Base-by-base conservation (phyloP, 92 coral and sea anemone genomes). In the Parazoanthus swiftii region DNA sequence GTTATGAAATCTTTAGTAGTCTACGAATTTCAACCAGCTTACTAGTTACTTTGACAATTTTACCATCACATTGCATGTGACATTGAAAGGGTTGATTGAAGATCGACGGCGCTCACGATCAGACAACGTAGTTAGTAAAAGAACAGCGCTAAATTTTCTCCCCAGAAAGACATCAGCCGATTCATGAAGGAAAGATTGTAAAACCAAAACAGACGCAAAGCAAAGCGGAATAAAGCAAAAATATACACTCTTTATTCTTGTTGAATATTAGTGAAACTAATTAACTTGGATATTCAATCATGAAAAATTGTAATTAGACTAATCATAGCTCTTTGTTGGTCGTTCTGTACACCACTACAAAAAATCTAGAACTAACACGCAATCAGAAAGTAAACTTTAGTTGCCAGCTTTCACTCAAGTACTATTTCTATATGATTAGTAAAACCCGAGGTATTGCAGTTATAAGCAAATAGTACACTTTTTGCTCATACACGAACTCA, bases 231-330 rank as follows among this genome's bases (percentile, higher is more conserved):
- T 6, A 74, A 9, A 38, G 10, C 11, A 37, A 37, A 37, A 8
- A 36, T 74, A 10, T 15, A 46, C 20, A 37, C 15, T 76, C 54
- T 76, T 39, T 36, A 74, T 78, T 0, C 36, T n/a, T 79, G 39
- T 6, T 33, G 39, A 79, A 79, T 13, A 50, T n/a, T 54, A 54
- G 67, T 33, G 66, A 79, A 54, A 79, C 9, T 79, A 79, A 50
- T 79, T 79, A 79, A 79, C 83, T 36, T 51, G 67, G 67, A 25
- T 33, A 79, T 51, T 79, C 67, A 79, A 79, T 46, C 39, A 54
- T 4, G 38, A 58, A 35, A 35, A 79, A 7, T 26, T 5, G 20
- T 36, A 54, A 79, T 79, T 51, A 79, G 70, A 36, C 42, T 58
- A 79, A 54, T 50, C 36, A 29, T n/a, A 44, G 36, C 26, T 44